A percentile compares a stretch with the other conserved stretches of the same genome.
Conservation (phyloP, 2,888 invertebrate genomes). For the Trypoxylon attenuatum region DNA sequence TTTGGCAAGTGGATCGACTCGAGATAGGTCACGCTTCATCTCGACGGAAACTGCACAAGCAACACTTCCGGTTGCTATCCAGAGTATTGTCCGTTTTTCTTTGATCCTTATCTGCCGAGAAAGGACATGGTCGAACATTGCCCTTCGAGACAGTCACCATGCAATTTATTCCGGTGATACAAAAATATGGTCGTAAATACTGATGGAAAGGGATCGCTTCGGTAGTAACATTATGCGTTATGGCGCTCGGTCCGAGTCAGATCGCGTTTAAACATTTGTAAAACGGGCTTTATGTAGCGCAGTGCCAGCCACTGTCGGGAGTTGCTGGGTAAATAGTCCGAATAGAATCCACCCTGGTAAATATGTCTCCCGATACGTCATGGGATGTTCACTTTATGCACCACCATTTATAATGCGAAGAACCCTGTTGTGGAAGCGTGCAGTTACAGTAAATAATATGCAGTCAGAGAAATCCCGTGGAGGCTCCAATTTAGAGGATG, state of each 20-base stretch:
- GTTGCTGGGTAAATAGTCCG: slow-evolving; percentile 53
- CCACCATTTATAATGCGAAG: slow-evolving; percentile 56
- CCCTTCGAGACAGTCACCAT: no score
- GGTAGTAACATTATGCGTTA: slow-evolving; percentile 39
- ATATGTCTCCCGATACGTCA: slow-evolving; percentile 63
- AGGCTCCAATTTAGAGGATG: slow-evolving; percentile 15
- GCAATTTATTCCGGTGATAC: no score
- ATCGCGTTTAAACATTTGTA: slow-evolving; percentile 51
- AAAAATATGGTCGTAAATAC: no score
- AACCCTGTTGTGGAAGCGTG: slow-evolving; percentile 45
- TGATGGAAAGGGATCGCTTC: no score
- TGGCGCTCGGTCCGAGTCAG: slow-evolving; percentile 20
- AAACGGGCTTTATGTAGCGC: slow-evolving; percentile 39
- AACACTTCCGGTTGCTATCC: no score
- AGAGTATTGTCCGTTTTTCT: no score
- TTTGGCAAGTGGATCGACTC: background rate
- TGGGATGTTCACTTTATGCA: slow-evolving; percentile 47
- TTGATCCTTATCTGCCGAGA: no score
- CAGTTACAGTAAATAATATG: slow-evolving; percentile 59
- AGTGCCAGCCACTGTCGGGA: slow-evolving; percentile 29
- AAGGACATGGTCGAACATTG: no score
- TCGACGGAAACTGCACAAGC: no score
- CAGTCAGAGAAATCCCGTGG: slow-evolving; percentile 35
- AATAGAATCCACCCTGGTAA: slow-evolving; percentile 58
- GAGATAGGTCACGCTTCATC: no score